Evolutionary conservation across 2,113 vertebrate species (phyloP).

Genomic region (Miniopterus natalensis): DNA sequence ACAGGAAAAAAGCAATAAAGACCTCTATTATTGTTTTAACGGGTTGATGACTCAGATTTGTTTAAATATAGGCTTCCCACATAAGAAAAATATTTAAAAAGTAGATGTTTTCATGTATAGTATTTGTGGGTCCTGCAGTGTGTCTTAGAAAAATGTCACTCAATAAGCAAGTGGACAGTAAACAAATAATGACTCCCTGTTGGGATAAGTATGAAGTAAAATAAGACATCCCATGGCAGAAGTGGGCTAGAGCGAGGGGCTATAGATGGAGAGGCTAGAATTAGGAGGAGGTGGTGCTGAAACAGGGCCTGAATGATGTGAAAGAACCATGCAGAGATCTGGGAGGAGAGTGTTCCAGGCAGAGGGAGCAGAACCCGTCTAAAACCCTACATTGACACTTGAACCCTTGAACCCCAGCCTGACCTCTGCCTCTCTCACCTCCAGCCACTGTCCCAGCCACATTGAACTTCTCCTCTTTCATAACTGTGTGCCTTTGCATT

Average conservation of each 20-base stretch:
- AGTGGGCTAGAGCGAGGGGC: not conserved
- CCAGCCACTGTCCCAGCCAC: not conserved
- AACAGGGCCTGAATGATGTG: not conserved
- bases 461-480: not conserved
- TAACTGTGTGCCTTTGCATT: not conserved
- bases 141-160: conserved; percentile 32
- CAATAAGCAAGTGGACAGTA: not conserved
- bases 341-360: not conserved
- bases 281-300: not conserved
- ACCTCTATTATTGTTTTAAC: not conserved
- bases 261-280: not conserved
- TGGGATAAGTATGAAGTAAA: not conserved
- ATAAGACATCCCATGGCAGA: not conserved
- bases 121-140: not conserved
- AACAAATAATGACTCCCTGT: not conserved
- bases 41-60: conserved; percentile 1
- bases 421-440: too few species aligned
- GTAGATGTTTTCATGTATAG: not conserved
- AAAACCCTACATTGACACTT: not conserved
- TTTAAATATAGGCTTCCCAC: not conserved
- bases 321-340: not conserved
- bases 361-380: not conserved
- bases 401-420: not conserved
- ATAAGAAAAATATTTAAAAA: conserved; percentile 11
- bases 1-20: not conserved